Evolutionary conservation across 2,797 vertebrate species (phyloP).

Genomic region (Ptychobarbus kaznakovi): DNA sequence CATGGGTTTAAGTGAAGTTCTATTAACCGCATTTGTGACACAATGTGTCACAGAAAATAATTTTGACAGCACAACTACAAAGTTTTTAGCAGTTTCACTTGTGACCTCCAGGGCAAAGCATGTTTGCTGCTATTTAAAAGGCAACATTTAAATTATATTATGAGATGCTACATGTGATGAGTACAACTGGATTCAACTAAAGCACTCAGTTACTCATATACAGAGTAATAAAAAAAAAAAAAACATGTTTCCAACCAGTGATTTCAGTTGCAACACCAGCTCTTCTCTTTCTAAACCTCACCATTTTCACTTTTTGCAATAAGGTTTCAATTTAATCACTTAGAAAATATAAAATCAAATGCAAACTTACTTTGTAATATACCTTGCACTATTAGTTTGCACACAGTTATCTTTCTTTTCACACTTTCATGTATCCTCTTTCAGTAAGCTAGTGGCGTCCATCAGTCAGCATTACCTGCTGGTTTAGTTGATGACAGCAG

Average conservation of each 20-base stretch:
- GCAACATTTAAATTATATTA: too few species aligned
- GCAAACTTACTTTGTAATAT: neutral
- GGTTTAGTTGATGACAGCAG: constrained; percentile 1
- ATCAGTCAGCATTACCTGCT: constrained; percentile 16
- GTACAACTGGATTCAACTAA: too few species aligned
- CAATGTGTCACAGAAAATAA: neutral
- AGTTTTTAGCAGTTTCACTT: neutral
- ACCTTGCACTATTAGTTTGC: neutral
- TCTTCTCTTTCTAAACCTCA: too few species aligned
- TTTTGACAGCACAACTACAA: neutral
- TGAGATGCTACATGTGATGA: too few species aligned
- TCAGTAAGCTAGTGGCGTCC: neutral
- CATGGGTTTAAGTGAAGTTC: neutral
- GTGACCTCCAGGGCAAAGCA: neutral
- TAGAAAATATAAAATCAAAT: neutral
- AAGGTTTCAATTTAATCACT: neutral
- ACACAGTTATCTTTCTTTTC: neutral
- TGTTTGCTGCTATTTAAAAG: too few species aligned
- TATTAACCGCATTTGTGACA: neutral
- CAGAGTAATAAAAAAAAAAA: too few species aligned
- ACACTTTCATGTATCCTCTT: neutral
- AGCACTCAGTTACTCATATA: too few species aligned
- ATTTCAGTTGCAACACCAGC: neutral
- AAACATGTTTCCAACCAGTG: neutral
- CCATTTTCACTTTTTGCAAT: neutral